These are phyloP conservation scores for Phalacrocorax carbo DNA, from an alignment of 2,113 vertebrate genomes.

Conservation along the genomic window DNA sequence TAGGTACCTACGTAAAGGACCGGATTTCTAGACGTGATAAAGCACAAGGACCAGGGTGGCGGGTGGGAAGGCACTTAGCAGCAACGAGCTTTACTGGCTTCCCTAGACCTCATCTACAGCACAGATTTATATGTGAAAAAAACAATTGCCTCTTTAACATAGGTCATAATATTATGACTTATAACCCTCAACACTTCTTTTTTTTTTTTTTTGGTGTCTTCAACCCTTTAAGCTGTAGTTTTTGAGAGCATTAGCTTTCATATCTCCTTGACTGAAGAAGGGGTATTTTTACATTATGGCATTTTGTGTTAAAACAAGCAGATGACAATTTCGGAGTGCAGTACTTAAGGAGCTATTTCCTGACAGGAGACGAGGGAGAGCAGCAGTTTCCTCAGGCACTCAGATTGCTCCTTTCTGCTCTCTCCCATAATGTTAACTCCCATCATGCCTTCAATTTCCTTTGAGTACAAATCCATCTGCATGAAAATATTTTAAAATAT, in stretches of 20 bases:
- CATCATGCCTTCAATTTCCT: background rate
- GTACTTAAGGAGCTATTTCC: conserved; percentile 41
- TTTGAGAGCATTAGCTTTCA: background rate
- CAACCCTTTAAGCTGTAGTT: background rate
- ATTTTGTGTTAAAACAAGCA: conserved; percentile 32
- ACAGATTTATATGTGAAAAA: rapidly evolving
- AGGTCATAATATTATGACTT: conserved; percentile 20
- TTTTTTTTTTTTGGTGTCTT: background rate
- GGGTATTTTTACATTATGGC: conserved; percentile 13
- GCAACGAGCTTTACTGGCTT: background rate
- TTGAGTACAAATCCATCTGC: background rate
- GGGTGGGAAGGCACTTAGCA: background rate
- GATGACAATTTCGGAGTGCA: background rate
- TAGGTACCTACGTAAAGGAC: background rate
- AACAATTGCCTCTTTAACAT: background rate
- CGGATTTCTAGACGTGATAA: rapidly evolving
- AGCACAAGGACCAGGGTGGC: background rate
- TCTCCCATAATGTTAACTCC: background rate
- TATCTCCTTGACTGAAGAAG: background rate
- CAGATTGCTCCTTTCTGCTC: conserved; percentile 27
- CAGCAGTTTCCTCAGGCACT: background rate
- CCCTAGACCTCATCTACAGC: background rate
- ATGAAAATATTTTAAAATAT: background rate
- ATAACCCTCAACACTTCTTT: background rate
- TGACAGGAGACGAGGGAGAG: background rate